A percentile compares a stretch with the other conserved stretches of the same genome.
These are phyloP conservation scores for Chionis minor DNA, from an alignment of 2,113 vertebrate species.

Conservation along the genomic window DNA sequence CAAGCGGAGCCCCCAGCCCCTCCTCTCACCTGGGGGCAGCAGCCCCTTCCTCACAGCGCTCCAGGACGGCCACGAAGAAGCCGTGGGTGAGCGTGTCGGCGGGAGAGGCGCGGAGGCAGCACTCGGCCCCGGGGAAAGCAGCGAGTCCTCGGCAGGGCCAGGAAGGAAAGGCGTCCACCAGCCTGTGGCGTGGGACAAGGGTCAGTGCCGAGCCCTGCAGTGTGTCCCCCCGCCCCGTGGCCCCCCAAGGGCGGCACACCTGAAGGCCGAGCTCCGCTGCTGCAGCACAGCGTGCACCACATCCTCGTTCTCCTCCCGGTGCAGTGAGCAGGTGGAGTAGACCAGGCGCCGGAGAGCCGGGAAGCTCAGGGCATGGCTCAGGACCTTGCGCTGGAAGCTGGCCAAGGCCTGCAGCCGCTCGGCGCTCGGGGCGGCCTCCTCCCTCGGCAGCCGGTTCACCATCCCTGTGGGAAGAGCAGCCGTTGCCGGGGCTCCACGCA, in stretches of 20 bases:
- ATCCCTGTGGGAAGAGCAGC: constrained; percentile 75
- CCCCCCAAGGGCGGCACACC: constrained; percentile 55
- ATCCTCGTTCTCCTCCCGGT: constrained; percentile 90
- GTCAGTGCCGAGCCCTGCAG: rapidly evolving
- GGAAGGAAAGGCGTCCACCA: constrained; percentile 77
- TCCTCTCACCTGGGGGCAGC: not conserved
- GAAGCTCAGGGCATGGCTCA: constrained; percentile 85
- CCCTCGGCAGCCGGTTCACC: constrained; percentile 61
- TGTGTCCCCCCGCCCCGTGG: rapidly evolving
- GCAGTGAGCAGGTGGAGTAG: constrained; percentile 94
- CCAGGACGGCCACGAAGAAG: constrained; percentile 91
- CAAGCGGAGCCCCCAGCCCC: not conserved
- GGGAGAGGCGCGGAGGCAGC: constrained; percentile 86
- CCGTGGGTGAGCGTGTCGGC: constrained; percentile 84
- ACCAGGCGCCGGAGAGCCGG: constrained; percentile 82
- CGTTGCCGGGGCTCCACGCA: rapidly evolving
- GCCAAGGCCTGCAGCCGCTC: constrained; percentile 82
- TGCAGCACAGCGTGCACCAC: constrained; percentile 81
- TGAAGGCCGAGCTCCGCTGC: constrained; percentile 74
- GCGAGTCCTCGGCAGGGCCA: constrained; percentile 87
- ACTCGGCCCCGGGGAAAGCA: constrained; percentile 72
- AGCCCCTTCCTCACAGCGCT: constrained; percentile 22
- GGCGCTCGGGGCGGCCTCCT: not conserved
- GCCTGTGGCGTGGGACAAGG: constrained; percentile 49
- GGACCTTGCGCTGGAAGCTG: constrained; percentile 83